Conservation (phyloP, 2,797 vertebrate species). For the Sebastes nivosus region DNA sequence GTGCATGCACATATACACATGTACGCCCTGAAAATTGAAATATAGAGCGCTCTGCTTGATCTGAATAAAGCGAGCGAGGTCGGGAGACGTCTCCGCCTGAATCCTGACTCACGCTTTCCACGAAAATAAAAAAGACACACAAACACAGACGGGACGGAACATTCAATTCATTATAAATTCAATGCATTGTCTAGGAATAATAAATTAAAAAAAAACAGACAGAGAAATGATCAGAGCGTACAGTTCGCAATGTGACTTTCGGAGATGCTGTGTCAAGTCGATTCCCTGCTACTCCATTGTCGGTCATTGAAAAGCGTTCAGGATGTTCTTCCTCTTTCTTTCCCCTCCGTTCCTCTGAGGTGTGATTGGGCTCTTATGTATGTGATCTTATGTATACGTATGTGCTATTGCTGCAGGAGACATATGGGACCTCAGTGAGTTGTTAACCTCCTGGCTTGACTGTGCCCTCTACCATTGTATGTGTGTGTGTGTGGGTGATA, state of each 20-base stretch:
- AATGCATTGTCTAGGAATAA: constrained; percentile 14
- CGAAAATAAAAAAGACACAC: constrained; percentile 27
- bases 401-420: constrained; percentile 38
- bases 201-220: not conserved
- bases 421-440: constrained; percentile 49
- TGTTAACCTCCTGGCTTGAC: constrained; percentile 49
- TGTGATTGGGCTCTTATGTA: constrained; percentile 38
- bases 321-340: constrained; percentile 11
- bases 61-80: constrained; percentile 33
- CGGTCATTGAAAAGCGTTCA: constrained; percentile 39
- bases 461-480: constrained; percentile 14
- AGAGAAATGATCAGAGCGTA: constrained; percentile 9
- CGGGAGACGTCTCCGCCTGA: constrained; percentile 3
- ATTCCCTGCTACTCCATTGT: constrained; percentile 13
- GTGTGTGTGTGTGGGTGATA: constrained; percentile 19
- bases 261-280: constrained; percentile 12
- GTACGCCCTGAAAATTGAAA: constrained; percentile 37
- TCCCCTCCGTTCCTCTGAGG: constrained; percentile 28
- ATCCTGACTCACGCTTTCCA: constrained; percentile 35
- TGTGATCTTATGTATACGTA: no score
- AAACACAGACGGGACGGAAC: constrained; percentile 6
- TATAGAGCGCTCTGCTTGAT: constrained; percentile 32
- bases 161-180: constrained; percentile 29
- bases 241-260: constrained; percentile 26
- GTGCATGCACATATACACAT: not conserved